Base-by-base conservation (phyloP, 2,113 vertebrate species). In the Xiphorhynchus elegans region DNA sequence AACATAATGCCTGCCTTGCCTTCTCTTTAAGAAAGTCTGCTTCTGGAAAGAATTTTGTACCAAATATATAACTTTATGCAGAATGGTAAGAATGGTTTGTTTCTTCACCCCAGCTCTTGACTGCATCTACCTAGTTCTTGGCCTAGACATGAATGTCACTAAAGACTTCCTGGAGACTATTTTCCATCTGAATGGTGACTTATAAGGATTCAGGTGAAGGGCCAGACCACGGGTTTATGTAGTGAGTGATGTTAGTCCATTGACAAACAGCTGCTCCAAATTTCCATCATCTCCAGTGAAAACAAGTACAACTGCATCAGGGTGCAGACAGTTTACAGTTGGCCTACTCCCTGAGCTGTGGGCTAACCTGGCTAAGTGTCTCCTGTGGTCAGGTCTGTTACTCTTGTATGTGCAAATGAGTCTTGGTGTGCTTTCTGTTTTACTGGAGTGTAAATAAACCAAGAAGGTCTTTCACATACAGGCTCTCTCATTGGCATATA, bases 391-490 rank as follows among this genome's bases (percentile, higher is more conserved):
- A 84, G 74, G 35, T 90, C 79, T 70, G 26, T 66, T 93, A 49
- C 58, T 83, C 21, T 33, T 42, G 4, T 81, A 50, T 18, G 28
- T 72, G 73, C 60, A 89, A 86, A 59, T 72, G 75, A 92, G n/a
- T 76, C 67, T 77, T 78, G 64, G 29, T 90, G 79, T 94, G 67
- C 88, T 78, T 92, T 92, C 83, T 84, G 83, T 72, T 84, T 91
- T 94, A 68, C 68, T 90, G 70, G 44, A 72, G 79, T 86, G 73
- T 90, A 93, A 96, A 90, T 93, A 84, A 95, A 92, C 31, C 44
- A 74, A 90, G 63, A 76, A 87, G 59, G 72, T 67, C 47, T 94
- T 91, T 94, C 25, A 37, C 9, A 9, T 94, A 81, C 52, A 77
- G 40, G 83, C 56, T 93, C 68, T 53, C 78, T 94, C 76, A 93